phyloP scores from a whole-genome alignment of 2,888 invertebrate species.

The Apoda limacodes region DNA sequence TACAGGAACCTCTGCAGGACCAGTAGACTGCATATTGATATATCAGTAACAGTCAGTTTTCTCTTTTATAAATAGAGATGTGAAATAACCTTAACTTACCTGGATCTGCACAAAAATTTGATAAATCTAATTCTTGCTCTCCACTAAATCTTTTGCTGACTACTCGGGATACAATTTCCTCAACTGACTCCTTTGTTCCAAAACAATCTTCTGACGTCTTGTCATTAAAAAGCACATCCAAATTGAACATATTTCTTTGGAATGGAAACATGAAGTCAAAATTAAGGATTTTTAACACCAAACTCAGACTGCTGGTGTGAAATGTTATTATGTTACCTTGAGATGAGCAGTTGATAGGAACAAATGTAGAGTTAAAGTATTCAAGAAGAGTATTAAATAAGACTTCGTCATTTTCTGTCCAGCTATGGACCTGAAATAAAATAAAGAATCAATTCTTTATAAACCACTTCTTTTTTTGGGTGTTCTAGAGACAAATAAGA shows the following conservation, averaged over 20 bases:
- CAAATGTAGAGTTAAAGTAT: constrained; percentile 32
- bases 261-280: constrained; percentile 50
- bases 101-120: constrained; percentile 44
- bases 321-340: constrained; percentile 37
- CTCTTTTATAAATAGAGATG: no score
- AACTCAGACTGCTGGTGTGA: constrained; percentile 41
- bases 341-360: constrained; percentile 36
- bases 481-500: no score
- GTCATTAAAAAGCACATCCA: constrained; percentile 50
- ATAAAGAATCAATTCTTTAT: background rate
- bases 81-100: no score
- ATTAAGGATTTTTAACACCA: constrained; percentile 42
- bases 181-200: constrained; percentile 30
- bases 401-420: constrained; percentile 30
- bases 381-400: constrained; percentile 38
- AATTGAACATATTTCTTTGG: constrained; percentile 40
- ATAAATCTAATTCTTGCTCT: constrained; percentile 42
- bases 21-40: no score
- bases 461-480: no score
- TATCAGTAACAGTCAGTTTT: no score
- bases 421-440: constrained; percentile 43
- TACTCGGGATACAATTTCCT: constrained; percentile 39
- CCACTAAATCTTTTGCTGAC: constrained; percentile 40
- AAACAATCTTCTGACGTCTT: constrained; percentile 43
- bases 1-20: no score